Evolutionary conservation across 1,140 invertebrate genomes (phyloP), one percentile per base, ranked within the genome.

Genomic region (Eufriesea mexicana): DNA sequence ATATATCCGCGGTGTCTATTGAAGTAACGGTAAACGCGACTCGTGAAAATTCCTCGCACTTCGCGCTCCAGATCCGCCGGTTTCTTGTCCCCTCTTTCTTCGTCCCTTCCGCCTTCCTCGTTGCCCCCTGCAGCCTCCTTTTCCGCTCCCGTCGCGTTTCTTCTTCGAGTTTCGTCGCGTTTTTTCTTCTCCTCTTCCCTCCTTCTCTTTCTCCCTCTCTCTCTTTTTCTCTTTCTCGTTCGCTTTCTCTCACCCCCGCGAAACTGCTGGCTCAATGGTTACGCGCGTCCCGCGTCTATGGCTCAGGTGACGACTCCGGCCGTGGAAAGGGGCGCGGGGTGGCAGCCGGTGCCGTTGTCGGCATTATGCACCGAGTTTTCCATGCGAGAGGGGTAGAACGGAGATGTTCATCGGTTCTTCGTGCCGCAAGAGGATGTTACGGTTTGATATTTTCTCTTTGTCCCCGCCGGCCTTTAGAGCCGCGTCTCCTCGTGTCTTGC

Each of bases 21-120:
- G 78, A 92, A 92, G 91, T 86, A 90, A 89, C 80, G 86, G 89
- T 90, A 89, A 90, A 90, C 91, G 90, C 85, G 88, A 84, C 86
- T 86, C 79, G 84, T 81, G 84, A 90, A 90, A 90, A 89, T 89
- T 89, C 72, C 89, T 92, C 90, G 86, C 78, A 90, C 87, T 90
- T 92, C 70, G 77, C 87, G 89, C 87, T 90, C 89, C 86, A 90
- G 90, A 90, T 91, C 86, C 81, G 66, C 75, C 77, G 88, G 83
- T 89, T 90, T 86, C 90, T 91, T 91, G 86, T 90, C 82, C 84
- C 83, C 86, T 87, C 87, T 88, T 79, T 76, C 79, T 76, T 80
- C 25, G 47, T 76, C 75, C 79, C 80, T 83, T 67, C 62, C 77
- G 62, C 77, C 64, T 54, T 51, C 62, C 82, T 70, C 72, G 59